Evolutionary conservation across 1,140 invertebrate species (phyloP), one percentile per base, ranked within the genome.

Genomic region (Drosophila eugracilis): DNA sequence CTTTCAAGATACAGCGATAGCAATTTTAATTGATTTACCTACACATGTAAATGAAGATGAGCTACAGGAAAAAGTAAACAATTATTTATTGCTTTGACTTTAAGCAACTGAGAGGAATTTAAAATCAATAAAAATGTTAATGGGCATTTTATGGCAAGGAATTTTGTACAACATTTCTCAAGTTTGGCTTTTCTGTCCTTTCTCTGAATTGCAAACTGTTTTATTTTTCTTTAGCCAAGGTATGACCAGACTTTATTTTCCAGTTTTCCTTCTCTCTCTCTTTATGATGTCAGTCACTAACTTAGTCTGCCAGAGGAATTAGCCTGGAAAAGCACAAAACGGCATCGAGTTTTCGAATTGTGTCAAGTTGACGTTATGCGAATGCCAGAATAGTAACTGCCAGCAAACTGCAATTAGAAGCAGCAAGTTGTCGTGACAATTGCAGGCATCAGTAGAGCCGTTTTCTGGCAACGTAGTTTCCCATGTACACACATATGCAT

Each of bases 391-490:
- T 44, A 22, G 63, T 15, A 67, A 67, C 60, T 67, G 65, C 60
- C 47, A 34, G 45, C 47, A 67, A 67, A 67, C 60, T 69, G 65
- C 65, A 69, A 69, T 69, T 69, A 69, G 65, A 69, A 52, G 47
- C 65, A 36, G 60, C 65, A 30, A 69, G 36, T 69, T 69, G 65
- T 67, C 62, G 65, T 67, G 62, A 69, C 65, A 69, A 69, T 67
- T 65, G 62, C 62, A 53, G 62, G 65, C 65, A 53, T 69, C 65
- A 67, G 36, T 53, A 37, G 37, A 63, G 55, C 55, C 32, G 44
- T 63, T 63, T 63, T 62, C 59, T 32, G 59, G 22, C 58, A 60
- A 41, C 34, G n/a, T n/a, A n/a, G n/a, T 12, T 62, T 39, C 10
- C 9, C 30, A 32, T 32, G 30, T 32, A 37, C 59, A 30, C 42